Base-by-base conservation (phyloP, 30 jellyfish, hydroid and myxozoan species). In the Aurelia aurita complex sp. Pacific region DNA sequence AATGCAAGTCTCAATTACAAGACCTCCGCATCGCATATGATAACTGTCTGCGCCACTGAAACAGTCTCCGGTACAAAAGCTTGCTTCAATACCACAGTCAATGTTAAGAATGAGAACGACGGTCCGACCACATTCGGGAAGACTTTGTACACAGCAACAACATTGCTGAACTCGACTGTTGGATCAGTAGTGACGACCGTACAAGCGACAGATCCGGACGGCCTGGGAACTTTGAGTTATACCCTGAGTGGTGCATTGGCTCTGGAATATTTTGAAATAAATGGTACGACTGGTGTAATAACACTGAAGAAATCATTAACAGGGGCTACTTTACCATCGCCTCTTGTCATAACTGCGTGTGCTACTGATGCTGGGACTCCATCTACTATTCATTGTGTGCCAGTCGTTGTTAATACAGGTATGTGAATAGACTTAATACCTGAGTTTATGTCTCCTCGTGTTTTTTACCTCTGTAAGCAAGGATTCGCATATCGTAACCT, bases 121-220 rank as follows among this genome's bases (percentile, higher is more conserved):
- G 76, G 89, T 5, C 88, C 79, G 43, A 97, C 97, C 11, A 70
- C 19, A 14, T 95, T 95, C 69, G 82, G 72, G 17, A 69, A 53
- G 16, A 64, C 72, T 4, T 29, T 88, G 1, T 81, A 84, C 80
- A 18, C 80, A 13, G 77, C 82, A 2, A 67, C 34, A 3, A 15
- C 73, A 38, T 66, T 72, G 17, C 15, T 83, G 38, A 78, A 60
- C 62, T 73, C 91, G 3, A 66, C 85, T 4, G 87, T 67, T 33
- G 94, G 96, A 18, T 60, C 90, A 3, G 64, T 85, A 16, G 89
- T 95, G 34, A 65, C 80, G 15, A 82, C 88, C 18, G 85, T 85
- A 2, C 12, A 74, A 18, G 99, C 97, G 9, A 72, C 92, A 10
- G 99, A 89, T 73, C 96, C 96, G 32, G 97, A 89, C 77, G 96